Percentiles rank a stretch among this genome's conserved stretches.
Evolutionary conservation across 2,113 vertebrate species (phyloP).

Genomic region (Recurvirostra avosetta): DNA sequence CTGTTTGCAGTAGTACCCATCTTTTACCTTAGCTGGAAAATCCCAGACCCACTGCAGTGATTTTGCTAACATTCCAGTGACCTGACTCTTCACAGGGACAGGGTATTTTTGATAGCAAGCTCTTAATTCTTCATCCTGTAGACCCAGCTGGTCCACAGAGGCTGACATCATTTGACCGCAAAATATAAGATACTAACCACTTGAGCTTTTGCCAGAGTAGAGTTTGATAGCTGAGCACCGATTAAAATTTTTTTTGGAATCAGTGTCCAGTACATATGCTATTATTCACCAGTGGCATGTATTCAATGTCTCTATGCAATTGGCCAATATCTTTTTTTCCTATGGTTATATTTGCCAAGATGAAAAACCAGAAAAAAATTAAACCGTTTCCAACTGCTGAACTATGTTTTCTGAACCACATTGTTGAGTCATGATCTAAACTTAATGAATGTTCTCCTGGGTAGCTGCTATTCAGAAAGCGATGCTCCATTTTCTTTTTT

Average conservation of each 20-base stretch:
- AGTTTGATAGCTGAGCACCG: neutral
- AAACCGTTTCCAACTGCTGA: slow-evolving; percentile 8
- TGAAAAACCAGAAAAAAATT: slow-evolving; percentile 6
- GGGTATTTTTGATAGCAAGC: slow-evolving; percentile 1
- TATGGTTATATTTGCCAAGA: neutral
- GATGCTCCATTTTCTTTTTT: neutral
- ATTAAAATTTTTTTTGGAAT: slow-evolving; percentile 2
- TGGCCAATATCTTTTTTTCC: neutral
- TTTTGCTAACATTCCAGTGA: neutral
- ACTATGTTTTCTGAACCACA: neutral
- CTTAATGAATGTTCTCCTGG: neutral
- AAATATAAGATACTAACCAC: neutral
- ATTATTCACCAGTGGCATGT: neutral
- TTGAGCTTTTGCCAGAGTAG: neutral
- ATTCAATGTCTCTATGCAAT: neutral
- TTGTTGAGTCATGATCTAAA: slow-evolving; percentile 7
- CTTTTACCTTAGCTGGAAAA: neutral
- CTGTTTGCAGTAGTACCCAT: neutral
- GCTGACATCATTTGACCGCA: slow-evolving; percentile 49
- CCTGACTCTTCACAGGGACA: neutral
- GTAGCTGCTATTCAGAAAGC: neutral
- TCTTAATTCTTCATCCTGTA: neutral
- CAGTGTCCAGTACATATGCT: neutral
- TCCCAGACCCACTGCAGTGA: neutral
- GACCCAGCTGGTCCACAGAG: neutral